Evolutionary conservation across 2,888 invertebrate genomes (phyloP).

Genomic region (Hemithea aestivaria): DNA sequence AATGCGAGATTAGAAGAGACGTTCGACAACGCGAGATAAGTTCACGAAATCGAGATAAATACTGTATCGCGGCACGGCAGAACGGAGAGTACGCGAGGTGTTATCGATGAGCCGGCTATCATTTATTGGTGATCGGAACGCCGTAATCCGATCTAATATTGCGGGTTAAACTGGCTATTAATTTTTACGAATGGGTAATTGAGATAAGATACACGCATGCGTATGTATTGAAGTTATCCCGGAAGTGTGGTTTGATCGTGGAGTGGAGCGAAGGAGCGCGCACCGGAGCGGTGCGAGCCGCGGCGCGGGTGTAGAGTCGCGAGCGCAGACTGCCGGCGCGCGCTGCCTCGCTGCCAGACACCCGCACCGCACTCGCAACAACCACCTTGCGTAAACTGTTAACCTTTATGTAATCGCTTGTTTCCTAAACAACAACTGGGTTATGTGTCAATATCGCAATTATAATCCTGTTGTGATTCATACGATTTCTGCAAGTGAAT

Average conservation of each 20-base stretch:
- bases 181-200: constrained; percentile 15
- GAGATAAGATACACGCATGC: constrained; percentile 7
- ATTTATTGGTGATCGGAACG: constrained; percentile 33
- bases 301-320: constrained; percentile 22
- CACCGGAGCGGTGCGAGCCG: constrained; percentile 25
- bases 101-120: constrained; percentile 43
- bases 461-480: constrained; percentile 9
- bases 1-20: constrained; percentile 3
- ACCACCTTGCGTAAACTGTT: constrained; percentile 57
- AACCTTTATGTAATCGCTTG: constrained; percentile 60
- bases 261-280: constrained; percentile 17
- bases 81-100: constrained; percentile 32
- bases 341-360: not conserved
- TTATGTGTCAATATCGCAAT: constrained; percentile 36
- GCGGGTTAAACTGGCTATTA: constrained; percentile 21
- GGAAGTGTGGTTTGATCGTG: constrained; percentile 1
- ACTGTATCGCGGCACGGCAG: constrained; percentile 33
- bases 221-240: constrained; percentile 1
- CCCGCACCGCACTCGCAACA: not conserved
- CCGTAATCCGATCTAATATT: constrained; percentile 17
- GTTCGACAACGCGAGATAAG: constrained; percentile 20
- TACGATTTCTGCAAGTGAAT: not conserved
- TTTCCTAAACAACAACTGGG: constrained; percentile 46
- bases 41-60: constrained; percentile 27
- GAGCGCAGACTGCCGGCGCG: constrained; percentile 25